A percentile compares a stretch with the other conserved stretches of the same genome.
Evolutionary conservation across 1,140 invertebrate species (phyloP).

Genomic region (Papilio xuthus): DNA sequence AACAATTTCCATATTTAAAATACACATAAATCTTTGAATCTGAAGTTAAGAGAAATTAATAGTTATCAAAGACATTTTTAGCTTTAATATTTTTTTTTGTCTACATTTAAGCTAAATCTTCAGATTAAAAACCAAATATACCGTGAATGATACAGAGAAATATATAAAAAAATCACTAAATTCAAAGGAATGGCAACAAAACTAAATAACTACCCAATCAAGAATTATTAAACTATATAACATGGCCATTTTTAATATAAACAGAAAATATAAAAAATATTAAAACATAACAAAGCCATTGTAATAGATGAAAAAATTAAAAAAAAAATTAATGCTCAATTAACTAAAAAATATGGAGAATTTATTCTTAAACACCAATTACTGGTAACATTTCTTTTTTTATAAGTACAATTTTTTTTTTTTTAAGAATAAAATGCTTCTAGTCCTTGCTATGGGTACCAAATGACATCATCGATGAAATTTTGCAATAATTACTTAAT

Average conservation of each 20-base stretch:
- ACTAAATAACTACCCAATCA: slow-evolving; percentile 31
- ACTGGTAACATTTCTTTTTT: not conserved
- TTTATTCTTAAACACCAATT: not conserved
- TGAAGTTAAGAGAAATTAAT: too few relatives aligned
- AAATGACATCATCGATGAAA: not conserved
- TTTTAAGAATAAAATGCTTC: not conserved
- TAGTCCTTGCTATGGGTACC: not conserved
- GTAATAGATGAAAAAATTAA: not conserved
- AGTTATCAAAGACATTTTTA: too few relatives aligned
- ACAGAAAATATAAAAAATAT: slow-evolving; percentile 25
- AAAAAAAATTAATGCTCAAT: not conserved
- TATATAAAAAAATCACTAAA: slow-evolving; percentile 28
- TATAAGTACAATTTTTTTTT: not conserved
- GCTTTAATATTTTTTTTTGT: not conserved
- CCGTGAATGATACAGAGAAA: not conserved
- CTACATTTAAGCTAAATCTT: not conserved
- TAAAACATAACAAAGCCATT: slow-evolving; percentile 30
- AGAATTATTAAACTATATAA: slow-evolving; percentile 20
- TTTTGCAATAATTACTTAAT: too few relatives aligned
- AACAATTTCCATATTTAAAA: too few relatives aligned
- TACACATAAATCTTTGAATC: not conserved
- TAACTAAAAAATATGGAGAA: not conserved
- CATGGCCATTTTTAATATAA: slow-evolving; percentile 30
- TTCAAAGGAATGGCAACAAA: slow-evolving; percentile 51
- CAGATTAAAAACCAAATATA: not conserved